A percentile compares a stretch with the other conserved stretches of the same genome.
Conservation (phyloP, 2,113 vertebrate genomes). For the Rhinichthys klamathensis region DNA sequence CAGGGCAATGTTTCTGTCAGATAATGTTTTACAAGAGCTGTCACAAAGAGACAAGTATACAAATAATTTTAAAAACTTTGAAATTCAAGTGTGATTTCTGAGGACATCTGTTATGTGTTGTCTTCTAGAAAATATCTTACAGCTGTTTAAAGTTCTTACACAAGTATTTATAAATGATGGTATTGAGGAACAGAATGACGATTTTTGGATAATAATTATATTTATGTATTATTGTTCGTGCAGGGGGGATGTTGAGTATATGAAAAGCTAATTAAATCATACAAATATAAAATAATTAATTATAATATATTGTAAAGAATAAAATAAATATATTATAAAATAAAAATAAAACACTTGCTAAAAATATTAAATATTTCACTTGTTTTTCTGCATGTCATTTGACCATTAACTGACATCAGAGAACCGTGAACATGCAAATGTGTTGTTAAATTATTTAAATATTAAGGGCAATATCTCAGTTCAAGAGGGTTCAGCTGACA, state of each 20-base stretch:
- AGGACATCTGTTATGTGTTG: not conserved
- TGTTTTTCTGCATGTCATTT: not conserved
- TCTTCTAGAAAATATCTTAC: constrained; percentile 4
- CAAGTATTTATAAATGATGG: not conserved
- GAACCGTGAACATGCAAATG: not conserved
- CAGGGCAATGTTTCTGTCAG: not conserved
- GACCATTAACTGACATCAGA: too few relatives aligned
- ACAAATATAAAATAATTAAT: not conserved
- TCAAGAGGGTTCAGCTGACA: not conserved
- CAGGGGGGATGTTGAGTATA: not conserved
- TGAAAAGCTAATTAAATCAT: not conserved
- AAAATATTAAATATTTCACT: not conserved
- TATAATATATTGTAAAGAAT: not conserved
- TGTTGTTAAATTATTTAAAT: not conserved
- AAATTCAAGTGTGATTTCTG: constrained; percentile 6
- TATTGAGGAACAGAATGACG: not conserved
- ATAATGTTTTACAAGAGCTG: not conserved
- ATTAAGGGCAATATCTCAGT: not conserved
- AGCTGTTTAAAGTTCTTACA: not conserved
- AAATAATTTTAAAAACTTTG: not conserved
- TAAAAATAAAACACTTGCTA: not conserved
- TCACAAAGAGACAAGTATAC: not conserved
- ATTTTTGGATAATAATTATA: not conserved
- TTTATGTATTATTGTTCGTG: not conserved
- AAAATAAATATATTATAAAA: not conserved